Evolutionary conservation across 2,797 vertebrate species (phyloP).

Genomic region (Gadopsis bispinosus): DNA sequence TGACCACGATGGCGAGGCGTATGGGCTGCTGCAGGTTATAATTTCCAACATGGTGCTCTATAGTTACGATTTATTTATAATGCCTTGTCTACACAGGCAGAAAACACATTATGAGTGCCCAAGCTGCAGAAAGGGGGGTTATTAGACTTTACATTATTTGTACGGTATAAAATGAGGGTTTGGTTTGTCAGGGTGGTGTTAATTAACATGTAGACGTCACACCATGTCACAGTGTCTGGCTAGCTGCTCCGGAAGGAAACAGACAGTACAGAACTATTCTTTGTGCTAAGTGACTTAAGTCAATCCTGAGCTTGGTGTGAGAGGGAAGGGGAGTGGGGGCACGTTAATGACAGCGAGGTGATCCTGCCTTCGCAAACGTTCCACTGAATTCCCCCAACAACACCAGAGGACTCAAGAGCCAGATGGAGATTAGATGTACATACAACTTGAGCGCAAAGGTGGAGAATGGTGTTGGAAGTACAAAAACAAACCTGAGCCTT

Average conservation of each 20-base stretch:
- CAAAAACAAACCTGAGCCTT: no score
- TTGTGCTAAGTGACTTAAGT: background rate
- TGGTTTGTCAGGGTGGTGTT: conserved; percentile 36
- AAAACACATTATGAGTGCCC: conserved; percentile 66
- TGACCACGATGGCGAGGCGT: conserved; percentile 64
- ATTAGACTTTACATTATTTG: conserved; percentile 61
- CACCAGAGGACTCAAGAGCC: background rate
- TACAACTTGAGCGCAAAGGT: background rate
- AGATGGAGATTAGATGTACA: background rate
- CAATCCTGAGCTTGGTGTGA: background rate
- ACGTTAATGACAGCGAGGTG: background rate
- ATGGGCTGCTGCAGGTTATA: conserved; percentile 68
- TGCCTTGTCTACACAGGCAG: conserved; percentile 70
- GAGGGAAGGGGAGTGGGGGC: background rate
- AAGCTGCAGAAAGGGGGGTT: conserved; percentile 44
- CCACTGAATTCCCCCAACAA: background rate
- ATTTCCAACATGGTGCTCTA: conserved; percentile 76
- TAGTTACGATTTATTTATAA: conserved; percentile 86
- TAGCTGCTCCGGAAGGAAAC: background rate
- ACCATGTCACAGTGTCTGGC: conserved; percentile 3
- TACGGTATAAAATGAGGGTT: conserved; percentile 32
- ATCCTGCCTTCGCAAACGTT: background rate
- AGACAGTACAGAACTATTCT: background rate
- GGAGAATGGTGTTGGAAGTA: no score
- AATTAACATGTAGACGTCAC: conserved; percentile 19